Conservation (phyloP, 2,113 vertebrate species). For the Merops nubicus region DNA sequence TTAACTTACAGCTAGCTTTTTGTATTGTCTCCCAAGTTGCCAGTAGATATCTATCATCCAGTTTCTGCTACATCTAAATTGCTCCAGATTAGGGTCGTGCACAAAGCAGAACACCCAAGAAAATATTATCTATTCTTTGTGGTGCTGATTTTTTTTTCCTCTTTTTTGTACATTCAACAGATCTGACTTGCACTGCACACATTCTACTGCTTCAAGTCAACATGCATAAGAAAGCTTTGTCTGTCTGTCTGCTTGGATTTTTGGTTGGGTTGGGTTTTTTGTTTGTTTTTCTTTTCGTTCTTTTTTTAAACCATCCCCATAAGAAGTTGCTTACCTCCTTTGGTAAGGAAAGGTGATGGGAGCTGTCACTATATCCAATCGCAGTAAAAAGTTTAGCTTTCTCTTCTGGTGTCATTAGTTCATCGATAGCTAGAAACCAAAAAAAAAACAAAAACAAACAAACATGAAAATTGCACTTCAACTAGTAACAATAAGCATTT, state of each 20-base stretch:
- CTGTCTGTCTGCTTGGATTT: background rate
- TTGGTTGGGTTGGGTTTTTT: background rate
- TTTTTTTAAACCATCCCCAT: background rate
- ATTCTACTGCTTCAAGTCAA: background rate
- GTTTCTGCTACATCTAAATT: background rate
- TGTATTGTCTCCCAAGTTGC: background rate
- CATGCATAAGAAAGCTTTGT: background rate
- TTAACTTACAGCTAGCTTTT: background rate
- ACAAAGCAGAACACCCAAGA: background rate
- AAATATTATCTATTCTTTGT: too few relatives aligned
- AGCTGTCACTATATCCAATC: conserved; percentile 95
- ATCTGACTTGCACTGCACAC: background rate
- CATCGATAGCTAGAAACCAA: conserved; percentile 81
- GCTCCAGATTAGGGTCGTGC: background rate
- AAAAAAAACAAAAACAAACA: background rate
- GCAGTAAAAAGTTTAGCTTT: conserved; percentile 94
- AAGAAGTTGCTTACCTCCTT: conserved; percentile 78
- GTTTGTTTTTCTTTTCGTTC: too few relatives aligned
- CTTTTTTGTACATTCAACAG: background rate
- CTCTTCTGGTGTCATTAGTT: conserved; percentile 91
- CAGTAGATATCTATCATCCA: background rate
- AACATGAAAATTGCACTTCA: background rate
- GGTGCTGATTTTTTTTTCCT: too few relatives aligned
- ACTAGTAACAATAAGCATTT: background rate
- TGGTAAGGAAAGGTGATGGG: conserved; percentile 84